Conservation (phyloP, 2,888 invertebrate genomes). For the Drosophila antonietae region DNA sequence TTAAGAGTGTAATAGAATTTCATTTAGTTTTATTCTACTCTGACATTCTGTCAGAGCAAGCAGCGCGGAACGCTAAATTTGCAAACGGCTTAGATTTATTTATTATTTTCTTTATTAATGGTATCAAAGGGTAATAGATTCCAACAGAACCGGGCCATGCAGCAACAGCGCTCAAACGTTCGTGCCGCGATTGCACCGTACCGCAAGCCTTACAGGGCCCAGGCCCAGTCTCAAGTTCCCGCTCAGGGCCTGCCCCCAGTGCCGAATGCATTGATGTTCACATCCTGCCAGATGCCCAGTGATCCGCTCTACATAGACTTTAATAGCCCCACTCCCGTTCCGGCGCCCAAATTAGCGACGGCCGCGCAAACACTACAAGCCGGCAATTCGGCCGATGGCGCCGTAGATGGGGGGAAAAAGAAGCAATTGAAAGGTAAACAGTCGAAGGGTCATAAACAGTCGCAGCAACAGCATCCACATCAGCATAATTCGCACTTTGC, state of each 20-base stretch:
- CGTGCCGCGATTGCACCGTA: slow-evolving; percentile 67
- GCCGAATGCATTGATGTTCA: slow-evolving; percentile 80
- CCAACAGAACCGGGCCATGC: slow-evolving; percentile 60
- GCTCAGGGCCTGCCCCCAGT: slow-evolving; percentile 3
- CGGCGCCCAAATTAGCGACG: slow-evolving; percentile 1
- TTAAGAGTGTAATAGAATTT: slow-evolving; percentile 48
- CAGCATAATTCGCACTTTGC: slow-evolving; percentile 27
- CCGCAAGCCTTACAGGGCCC: slow-evolving; percentile 65
- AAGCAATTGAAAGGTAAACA: slow-evolving; percentile 60
- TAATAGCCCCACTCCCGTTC: slow-evolving; percentile 79
- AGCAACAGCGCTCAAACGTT: slow-evolving; percentile 58
- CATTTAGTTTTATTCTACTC: slow-evolving; percentile 13
- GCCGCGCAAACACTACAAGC: slow-evolving; percentile 3
- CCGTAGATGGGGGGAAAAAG: slow-evolving; percentile 59
- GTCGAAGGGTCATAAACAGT: slow-evolving; percentile 50
- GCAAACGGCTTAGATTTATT: neutral
- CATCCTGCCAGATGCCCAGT: slow-evolving; percentile 83
- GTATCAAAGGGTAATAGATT: slow-evolving; percentile 69
- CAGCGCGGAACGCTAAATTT: slow-evolving; percentile 1
- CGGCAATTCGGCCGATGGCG: slow-evolving; percentile 10
- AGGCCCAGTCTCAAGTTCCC: slow-evolving; percentile 20
- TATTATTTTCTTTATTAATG: slow-evolving; percentile 35
- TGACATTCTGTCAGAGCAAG: slow-evolving; percentile 22
- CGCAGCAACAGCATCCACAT: slow-evolving; percentile 41
- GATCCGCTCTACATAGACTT: slow-evolving; percentile 84